Evolutionary conservation across 2,113 vertebrate genomes (phyloP), one percentile per base, ranked within the genome.

Genomic region (Mohoua ochrocephala): DNA sequence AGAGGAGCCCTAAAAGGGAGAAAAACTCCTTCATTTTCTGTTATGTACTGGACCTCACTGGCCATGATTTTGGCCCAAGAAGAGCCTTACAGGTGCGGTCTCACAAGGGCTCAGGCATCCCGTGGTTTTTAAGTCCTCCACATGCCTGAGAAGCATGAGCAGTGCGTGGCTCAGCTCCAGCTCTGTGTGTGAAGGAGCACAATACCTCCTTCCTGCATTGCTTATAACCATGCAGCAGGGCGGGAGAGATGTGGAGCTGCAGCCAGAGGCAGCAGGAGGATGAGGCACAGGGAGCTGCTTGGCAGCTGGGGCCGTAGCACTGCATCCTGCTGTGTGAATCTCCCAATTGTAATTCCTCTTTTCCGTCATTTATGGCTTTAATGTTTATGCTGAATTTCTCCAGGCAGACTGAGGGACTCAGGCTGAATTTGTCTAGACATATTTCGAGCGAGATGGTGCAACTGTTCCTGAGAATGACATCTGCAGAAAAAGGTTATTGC

Each of bases 211-310:
- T 75, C 52, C 53, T 2, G 2, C 7, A 0, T 41, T 1, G 0
- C 71, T 84, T 59, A 42, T 13, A 78, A 30, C 22, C 41, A 70
- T 87, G 67, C 28, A 91, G 86, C 54, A 64, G 64, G 30, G 68
- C 0, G 0, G 49, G 61, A 77, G 31, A 76, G 49, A 77, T 0
- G 1, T 0, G 1, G 31, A 60, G 49, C 65, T 6, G 2, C 86
- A 76, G 82, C 33, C 9, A 4, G 56, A 49, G 56, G 39, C 64
- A 87, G 65, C 12, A 1, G 47, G 22, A 79, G 31, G 33, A 44
- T 52, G 44, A 86, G 59, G 63, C 57, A 68, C 39, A 37, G 56
- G 56, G 33, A 91, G 31, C 53, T 73, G 61, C 49, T 42, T 57
- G 0, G 0, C 52, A 61, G 24, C 33, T 7, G 6, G 56, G 67